Base-by-base conservation (phyloP, 2,797 vertebrate species). In the Acropternis orthonyx region DNA sequence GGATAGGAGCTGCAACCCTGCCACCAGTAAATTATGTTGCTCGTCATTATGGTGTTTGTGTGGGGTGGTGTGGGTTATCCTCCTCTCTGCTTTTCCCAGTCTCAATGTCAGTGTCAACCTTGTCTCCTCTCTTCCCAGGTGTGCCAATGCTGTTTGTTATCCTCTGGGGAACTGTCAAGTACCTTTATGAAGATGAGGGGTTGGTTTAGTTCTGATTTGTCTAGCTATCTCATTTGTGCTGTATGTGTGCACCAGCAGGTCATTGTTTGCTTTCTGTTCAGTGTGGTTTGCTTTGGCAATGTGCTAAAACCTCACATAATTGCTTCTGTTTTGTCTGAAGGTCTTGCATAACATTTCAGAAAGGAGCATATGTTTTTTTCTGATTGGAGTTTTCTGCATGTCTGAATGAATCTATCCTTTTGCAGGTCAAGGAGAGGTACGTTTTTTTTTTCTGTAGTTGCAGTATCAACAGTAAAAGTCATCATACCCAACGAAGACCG, bases 171-270 rank as follows among this genome's bases (percentile, higher is more conserved):
- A 96, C 98, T 46, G 98, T 99, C 96, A 99, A 99, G 97, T 99
- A 99, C 97, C 98, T 99, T 93, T 99, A 98, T 90, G 99, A 99
- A 97, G 99, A 99, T 22, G 98, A 99, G 84, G 98, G 99, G 99
- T 99, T 97, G 97, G 99, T 99, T 95, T 96, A 92, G 93, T 93
- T 97, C 95, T 94, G 71, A 91, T 96, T 96, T 95, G 95, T 94
- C 69, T 77, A 72, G 76, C 56, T 91, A 10, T 85, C 88, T 94
- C 73, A 13, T 91, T 95, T 95, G 86, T 86, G 87, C 89, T 92
- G 43, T 54, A 37, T 83, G 66, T 86, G 69, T 95, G 93, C 93
- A 58, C 85, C 34, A 26, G 74, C 89, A 85, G 90, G 76, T 72
- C 74, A 6, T 66, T 75, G 92, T 93, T 95, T 95, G 58, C 96